Evolutionary conservation across 2,113 vertebrate species (phyloP), one percentile per base, ranked within the genome.

Genomic region (Notarius quadriscutis): DNA sequence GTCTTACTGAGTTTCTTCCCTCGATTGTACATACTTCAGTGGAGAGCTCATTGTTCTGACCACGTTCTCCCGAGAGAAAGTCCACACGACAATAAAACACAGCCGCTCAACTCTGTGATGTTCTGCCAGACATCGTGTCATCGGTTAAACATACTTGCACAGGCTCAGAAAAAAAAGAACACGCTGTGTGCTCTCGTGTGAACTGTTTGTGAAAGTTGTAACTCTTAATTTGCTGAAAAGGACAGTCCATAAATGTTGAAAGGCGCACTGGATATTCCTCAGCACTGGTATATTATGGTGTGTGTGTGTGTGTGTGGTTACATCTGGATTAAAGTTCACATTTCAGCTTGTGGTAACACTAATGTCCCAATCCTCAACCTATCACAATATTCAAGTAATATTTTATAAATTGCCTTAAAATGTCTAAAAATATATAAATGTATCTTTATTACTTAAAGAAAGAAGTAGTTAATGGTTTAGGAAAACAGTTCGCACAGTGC

Each of bases 51-150:
- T 85, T 75, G 27, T 67, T 81, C 77, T 81, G 84, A 81, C 81
- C 81, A 79, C 50, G 84, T 74, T 77, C 86, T 86, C 81, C 88
- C 58, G 81, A 86, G 84, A 85, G 67, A 84, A 87, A 83, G 74
- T 86, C 74, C 85, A 83, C 79, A 65, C 30, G n/a, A 65, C 75
- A 58, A 81, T 80, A 80, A 71, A 87, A 83, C 25, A 12, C 41
- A 55, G 15, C 48, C 17, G 27, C 22, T 71, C 12, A 6, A 25
- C 55, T 60, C 27, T 90, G 34, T 89, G 81, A 88, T 75, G 83
- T 27, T 18, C 17, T 6, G 81, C 80, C 82, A 86, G 84, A n/a
- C 0, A 17, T 78, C 30, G 63, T 9, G 41, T 67, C 22, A 77
- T 85, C 55, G 6, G 53, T 53, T 41, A 57, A 60, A 83, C 84